Evolutionary conservation across 1,140 invertebrate species (phyloP), one percentile per base, ranked within the genome.

Genomic region (Caenorhabditis latens): DNA sequence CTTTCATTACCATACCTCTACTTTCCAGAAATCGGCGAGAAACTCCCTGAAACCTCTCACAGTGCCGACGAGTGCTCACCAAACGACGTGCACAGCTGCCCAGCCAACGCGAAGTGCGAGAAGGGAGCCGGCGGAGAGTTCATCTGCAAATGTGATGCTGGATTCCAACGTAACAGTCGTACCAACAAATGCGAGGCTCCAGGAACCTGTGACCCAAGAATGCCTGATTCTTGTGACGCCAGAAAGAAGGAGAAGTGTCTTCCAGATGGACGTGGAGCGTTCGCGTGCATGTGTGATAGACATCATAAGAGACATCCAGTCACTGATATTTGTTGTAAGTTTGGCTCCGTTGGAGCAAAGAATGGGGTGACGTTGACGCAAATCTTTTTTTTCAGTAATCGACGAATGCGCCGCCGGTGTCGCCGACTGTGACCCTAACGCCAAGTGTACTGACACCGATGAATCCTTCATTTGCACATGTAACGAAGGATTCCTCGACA

Each of bases 401-500:
- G 92, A 92, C 63, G 92, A 92, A 83, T 92, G 91, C 48, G 32
- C 91, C 8, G 86, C 79, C 1, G 90, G 90, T 13, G 86, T 88
- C n/a, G 91, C 93, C 50, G 92, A 92, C 83, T 92, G 91, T 55
- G 87, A 87, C 46, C 86, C 82, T 9, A 83, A 88, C 19, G 91
- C 92, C 21, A 88, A 88, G 43, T 92, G 91, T 71, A 91, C 90
- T 21, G 91, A 92, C 50, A 92, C 91, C 5, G 92, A 93, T 61
- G 91, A 92, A 19, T 63, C 55, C 4, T 86, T 50, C 86, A 83
- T 86, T 50, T 92, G 91, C 65, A 89, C 75, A 4, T 92, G 91
- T 75, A 89, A 89, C n/a, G 24, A 71, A 55, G 92, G 90, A 21
- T 92, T 88, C 87, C 40, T 91, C n/a, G 91, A 92, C 84, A 86